Evolutionary conservation across 2,888 invertebrate species (phyloP).

Genomic region (Coleophora deauratella): DNA sequence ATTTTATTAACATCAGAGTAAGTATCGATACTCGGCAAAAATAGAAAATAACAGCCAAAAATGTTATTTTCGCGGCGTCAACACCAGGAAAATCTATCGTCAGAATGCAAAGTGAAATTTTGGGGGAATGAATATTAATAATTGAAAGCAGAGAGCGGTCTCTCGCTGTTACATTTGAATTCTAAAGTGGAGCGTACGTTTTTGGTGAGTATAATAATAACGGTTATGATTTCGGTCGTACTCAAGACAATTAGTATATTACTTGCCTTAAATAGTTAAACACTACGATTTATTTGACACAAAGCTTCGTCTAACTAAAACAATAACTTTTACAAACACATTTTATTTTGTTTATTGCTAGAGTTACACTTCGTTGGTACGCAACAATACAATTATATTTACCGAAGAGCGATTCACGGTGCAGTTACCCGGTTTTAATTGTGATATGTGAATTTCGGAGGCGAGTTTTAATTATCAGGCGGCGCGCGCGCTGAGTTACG

Average conservation of each 20-base stretch:
- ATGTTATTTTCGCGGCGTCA: slow-evolving; percentile 14
- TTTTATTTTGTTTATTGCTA: no score
- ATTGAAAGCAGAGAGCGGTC: slow-evolving; percentile 25
- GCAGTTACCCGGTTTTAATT: slow-evolving; percentile 65
- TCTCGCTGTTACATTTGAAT: slow-evolving; percentile 6
- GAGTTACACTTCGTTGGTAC: neutral
- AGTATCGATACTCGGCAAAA: no score
- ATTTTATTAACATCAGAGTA: no score
- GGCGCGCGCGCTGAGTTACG: slow-evolving; percentile 70
- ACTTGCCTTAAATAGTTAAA: no score
- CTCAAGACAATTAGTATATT: no score
- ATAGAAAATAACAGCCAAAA: neutral
- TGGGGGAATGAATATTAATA: slow-evolving; percentile 28
- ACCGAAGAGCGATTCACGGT: slow-evolving; percentile 47
- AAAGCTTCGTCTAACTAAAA: no score
- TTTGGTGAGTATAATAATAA: no score
- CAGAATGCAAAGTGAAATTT: slow-evolving; percentile 24
- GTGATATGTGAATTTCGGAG: slow-evolving; percentile 72
- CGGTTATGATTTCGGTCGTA: no score
- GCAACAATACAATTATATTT: slow-evolving; percentile 30
- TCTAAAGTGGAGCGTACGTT: no score
- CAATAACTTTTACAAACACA: no score
- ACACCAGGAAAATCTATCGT: slow-evolving; percentile 18
- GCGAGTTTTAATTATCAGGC: slow-evolving; percentile 74
- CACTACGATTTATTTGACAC: no score